Evolutionary conservation across 2,888 invertebrate species (phyloP).

Genomic region (Biston stratarius): DNA sequence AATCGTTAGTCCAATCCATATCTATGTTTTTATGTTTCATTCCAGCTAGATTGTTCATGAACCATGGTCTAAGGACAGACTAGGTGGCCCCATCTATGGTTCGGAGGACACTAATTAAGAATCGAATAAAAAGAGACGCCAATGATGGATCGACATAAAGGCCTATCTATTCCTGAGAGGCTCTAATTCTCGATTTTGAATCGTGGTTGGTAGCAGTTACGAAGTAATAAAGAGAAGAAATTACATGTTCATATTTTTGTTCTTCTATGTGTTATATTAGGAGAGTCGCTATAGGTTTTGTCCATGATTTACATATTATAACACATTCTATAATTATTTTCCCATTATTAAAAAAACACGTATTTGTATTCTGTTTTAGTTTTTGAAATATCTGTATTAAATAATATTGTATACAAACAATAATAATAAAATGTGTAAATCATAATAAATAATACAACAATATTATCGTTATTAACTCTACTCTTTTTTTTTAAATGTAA

Average conservation of each 20-base stretch:
- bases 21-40: conserved; percentile 17
- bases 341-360: too few species aligned
- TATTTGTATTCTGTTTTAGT: too few species aligned
- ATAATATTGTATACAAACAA: too few species aligned
- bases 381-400: too few species aligned
- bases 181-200: conserved; percentile 61
- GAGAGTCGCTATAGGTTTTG: too few species aligned
- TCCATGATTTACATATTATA: too few species aligned
- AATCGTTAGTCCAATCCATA: conserved; percentile 25
- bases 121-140: conserved; percentile 50
- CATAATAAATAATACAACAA: too few species aligned
- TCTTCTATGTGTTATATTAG: too few species aligned
- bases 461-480: too few species aligned
- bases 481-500: too few species aligned
- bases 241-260: not conserved
- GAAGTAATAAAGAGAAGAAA: not conserved
- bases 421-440: too few species aligned
- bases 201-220: conserved; percentile 52
- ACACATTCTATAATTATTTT: too few species aligned
- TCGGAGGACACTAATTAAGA: conserved; percentile 54
- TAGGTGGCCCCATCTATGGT: conserved; percentile 54
- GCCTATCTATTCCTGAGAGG: conserved; percentile 54
- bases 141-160: conserved; percentile 65
- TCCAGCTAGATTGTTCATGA: conserved; percentile 12
- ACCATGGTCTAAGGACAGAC: conserved; percentile 36